Evolutionary conservation across 2,888 invertebrate genomes (phyloP).

Genomic region (Cheilosia variabilis): DNA sequence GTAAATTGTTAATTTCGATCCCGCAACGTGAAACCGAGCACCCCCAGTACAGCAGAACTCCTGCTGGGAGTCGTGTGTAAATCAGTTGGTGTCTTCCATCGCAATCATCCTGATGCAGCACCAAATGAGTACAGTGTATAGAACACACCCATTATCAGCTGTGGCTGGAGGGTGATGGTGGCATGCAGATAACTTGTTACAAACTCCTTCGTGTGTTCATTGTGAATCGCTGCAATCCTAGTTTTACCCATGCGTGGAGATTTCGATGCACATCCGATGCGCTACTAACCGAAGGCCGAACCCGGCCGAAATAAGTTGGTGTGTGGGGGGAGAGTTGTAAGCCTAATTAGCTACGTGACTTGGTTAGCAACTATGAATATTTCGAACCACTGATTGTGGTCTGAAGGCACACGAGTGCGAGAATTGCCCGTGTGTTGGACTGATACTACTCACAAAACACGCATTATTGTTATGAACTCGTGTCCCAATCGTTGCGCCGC

Average conservation of each 20-base stretch:
- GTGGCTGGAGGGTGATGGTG: background rate
- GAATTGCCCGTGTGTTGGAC: background rate
- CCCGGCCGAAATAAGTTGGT: constrained; percentile 6
- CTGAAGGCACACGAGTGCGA: background rate
- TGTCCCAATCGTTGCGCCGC: constrained; percentile 17
- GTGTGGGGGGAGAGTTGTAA: constrained; percentile 47
- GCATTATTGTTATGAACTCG: constrained; percentile 4
- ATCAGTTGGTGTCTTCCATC: constrained; percentile 6
- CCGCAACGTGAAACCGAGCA: constrained; percentile 49
- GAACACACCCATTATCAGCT: constrained; percentile 34
- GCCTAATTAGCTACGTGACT: constrained; percentile 73
- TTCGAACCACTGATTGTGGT: constrained; percentile 34
- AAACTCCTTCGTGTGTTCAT: constrained; percentile 13
- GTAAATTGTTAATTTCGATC: constrained; percentile 68
- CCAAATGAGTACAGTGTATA: background rate
- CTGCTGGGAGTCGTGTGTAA: background rate
- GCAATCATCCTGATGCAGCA: background rate
- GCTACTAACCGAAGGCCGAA: constrained; percentile 24
- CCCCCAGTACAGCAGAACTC: background rate
- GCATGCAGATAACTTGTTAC: background rate
- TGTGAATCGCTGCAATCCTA: background rate
- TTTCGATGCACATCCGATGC: constrained; percentile 19
- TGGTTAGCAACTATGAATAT: constrained; percentile 50
- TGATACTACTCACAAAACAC: background rate
- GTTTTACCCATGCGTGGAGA: background rate